Conservation (phyloP, 1,140 invertebrate genomes). For the Drosophila kohkoa region DNA sequence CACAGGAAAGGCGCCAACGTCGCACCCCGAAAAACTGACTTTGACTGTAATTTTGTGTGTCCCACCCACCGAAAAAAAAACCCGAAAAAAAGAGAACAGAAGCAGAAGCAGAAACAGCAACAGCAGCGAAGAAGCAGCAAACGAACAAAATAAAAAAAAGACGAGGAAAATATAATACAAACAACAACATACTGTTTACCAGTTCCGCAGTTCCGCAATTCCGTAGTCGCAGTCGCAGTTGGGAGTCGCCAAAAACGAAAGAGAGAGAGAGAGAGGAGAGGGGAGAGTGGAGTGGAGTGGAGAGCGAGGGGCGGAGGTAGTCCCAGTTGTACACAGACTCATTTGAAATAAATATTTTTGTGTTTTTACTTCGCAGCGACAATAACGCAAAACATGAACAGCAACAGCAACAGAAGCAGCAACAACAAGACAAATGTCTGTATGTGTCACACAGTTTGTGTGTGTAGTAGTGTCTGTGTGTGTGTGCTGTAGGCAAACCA, state of each 20-base stretch:
- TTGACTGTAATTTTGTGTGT: conserved; percentile 68
- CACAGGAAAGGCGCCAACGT: conserved; percentile 69
- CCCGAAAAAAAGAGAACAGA: conserved; percentile 8
- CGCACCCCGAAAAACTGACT: conserved; percentile 41
- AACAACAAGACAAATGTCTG: conserved; percentile 65
- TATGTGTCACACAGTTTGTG: conserved; percentile 16
- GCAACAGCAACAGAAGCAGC: conserved; percentile 47
- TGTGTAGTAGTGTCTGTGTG: conserved; percentile 27
- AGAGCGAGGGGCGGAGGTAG: not conserved
- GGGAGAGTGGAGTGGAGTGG: too few relatives aligned
- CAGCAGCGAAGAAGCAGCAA: conserved; percentile 18
- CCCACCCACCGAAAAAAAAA: conserved; percentile 62
- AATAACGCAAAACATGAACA: conserved; percentile 81
- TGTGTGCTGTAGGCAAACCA: conserved; percentile 73
- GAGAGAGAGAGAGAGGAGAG: not conserved
- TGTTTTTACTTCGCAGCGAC: conserved; percentile 81
- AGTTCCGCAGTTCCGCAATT: conserved; percentile 71
- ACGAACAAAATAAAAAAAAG: conserved; percentile 21
- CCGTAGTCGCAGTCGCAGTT: conserved; percentile 23
- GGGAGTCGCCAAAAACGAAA: not conserved
- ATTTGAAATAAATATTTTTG: conserved; percentile 84
- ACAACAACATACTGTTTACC: conserved; percentile 65
- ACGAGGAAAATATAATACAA: conserved; percentile 22
- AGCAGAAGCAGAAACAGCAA: conserved; percentile 21
- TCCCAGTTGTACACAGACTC: conserved; percentile 81